phyloP scores from a whole-genome alignment of 1,140 invertebrate species.

The Mizuhopecten yessoensis region DNA sequence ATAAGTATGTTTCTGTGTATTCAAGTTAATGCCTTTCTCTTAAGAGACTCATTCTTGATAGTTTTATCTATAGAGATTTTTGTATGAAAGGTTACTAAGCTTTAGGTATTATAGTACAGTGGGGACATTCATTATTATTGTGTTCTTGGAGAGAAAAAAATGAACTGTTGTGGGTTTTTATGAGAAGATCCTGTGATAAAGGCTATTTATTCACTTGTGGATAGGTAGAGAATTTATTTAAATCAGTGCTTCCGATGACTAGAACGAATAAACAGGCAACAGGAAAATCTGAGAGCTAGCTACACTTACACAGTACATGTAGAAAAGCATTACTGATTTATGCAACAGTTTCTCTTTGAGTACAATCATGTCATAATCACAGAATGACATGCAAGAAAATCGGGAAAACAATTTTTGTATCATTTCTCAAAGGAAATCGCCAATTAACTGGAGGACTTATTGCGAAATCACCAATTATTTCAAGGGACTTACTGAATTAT shows the following conservation, averaged over 20 bases:
- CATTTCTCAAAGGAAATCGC: background rate
- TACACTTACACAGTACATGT: background rate
- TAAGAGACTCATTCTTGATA: background rate
- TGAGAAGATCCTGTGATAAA: background rate
- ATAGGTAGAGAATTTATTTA: background rate
- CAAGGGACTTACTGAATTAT: background rate
- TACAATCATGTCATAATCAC: background rate
- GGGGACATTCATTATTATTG: background rate
- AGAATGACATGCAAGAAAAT: background rate
- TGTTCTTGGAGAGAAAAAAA: background rate
- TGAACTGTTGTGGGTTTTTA: background rate
- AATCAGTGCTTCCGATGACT: background rate
- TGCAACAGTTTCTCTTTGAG: background rate
- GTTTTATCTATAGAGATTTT: background rate
- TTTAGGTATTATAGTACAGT: background rate
- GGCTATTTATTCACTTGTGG: background rate
- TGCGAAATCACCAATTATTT: background rate
- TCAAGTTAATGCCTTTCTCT: background rate
- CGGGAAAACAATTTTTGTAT: conserved; percentile 2
- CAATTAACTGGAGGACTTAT: background rate
- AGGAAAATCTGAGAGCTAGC: background rate
- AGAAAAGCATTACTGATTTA: background rate
- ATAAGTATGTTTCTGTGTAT: background rate
- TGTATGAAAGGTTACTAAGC: background rate
- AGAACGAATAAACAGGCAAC: background rate